Base-by-base conservation (phyloP, 2,113 vertebrate species). In the Larimichthys polyactis region DNA sequence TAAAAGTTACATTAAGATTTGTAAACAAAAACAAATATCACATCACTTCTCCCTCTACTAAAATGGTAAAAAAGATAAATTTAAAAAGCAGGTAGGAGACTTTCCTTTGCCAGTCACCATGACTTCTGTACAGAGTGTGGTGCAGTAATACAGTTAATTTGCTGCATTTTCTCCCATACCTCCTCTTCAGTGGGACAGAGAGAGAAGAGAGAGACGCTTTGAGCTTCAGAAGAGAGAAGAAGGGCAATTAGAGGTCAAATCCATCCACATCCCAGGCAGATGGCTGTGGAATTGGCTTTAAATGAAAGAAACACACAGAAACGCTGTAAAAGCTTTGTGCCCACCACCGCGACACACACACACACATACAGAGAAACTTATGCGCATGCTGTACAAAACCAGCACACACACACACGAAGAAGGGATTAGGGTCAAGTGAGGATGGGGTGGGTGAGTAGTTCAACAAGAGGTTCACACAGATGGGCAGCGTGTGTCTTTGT, bases 221-320 rank as follows among this genome's bases (percentile, higher is more conserved):
- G 52, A 87, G 71, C 69, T 70, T 63, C 49, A 27, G 54, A 76
- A 62, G 57, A 78, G 68, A 79, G 52, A 14, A 9, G 9, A 73
- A 78, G 82, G 84, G 36, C 74, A 83, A 73, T 75, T 79, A 64
- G 49, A 86, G 85, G 91, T 90, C 85, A 83, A 62, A 63, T 71
- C 65, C 48, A 78, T 83, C 66, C 81, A 40, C 62, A 51, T 84
- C 65, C 63, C 43, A 58, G 54, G 15, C 81, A 73, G 81, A 90
- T 85, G 66, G 57, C 49, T 14, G 54, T 52, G 77, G 76, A 83
- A 85, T 83, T 84, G 83, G 78, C 71, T 77, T 63, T 78, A 81
- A 89, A 84, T 89, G 67, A 86, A 85, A 75, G 70, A 64, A 54
- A 22, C 67, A 51, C 49, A 55, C 65, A 51, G 43, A 55, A 52